phyloP scores from a whole-genome alignment of 2,888 invertebrate species.

The Dione vanillae region DNA sequence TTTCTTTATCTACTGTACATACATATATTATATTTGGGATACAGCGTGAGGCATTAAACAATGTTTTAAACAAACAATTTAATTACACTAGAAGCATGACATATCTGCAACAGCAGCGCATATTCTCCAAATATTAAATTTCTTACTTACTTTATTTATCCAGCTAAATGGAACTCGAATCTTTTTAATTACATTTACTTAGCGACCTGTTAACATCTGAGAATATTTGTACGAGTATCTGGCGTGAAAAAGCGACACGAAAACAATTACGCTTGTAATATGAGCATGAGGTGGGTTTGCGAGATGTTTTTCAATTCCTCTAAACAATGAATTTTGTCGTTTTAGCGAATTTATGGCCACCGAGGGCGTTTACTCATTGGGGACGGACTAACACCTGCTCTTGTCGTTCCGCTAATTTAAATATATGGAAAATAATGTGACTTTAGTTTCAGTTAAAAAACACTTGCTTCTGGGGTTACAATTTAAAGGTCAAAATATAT shows the following conservation, averaged over 20 bases:
- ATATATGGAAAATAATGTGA: constrained; percentile 1
- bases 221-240: neutral
- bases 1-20: no score
- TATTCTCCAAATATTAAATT: neutral
- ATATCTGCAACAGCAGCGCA: neutral
- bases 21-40: no score
- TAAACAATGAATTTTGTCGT: constrained; percentile 18
- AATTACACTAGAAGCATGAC: no score
- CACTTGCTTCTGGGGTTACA: no score
- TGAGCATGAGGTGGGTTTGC: constrained; percentile 4
- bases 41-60: no score
- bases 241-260: constrained; percentile 4
- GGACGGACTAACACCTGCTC: neutral
- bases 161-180: constrained; percentile 4
- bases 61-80: no score
- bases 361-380: constrained; percentile 9
- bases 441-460: neutral
- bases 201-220: constrained; percentile 4
- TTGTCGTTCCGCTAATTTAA: constrained; percentile 9
- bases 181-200: constrained; percentile 17
- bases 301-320: constrained; percentile 24
- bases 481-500: no score
- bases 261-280: constrained; percentile 20
- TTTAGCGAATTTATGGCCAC: constrained; percentile 22
- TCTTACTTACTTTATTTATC: neutral